Evolutionary conservation across 2,888 invertebrate genomes (phyloP), one percentile per base, ranked within the genome.

Genomic region (Nemotelus nigrinus): DNA sequence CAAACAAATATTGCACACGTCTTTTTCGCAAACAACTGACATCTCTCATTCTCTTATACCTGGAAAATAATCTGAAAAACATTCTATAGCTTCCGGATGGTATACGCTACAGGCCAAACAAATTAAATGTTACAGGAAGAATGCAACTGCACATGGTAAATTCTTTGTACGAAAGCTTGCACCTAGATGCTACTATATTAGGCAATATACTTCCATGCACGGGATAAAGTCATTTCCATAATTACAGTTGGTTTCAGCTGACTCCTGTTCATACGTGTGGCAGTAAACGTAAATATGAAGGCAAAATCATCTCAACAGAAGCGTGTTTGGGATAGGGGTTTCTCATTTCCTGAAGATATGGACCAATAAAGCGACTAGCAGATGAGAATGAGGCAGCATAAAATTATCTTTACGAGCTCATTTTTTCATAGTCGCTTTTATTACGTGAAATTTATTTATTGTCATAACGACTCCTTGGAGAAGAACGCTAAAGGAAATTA

Each of bases 381-480:
- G 48, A 70, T 70, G 70, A 55, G 70, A 10, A 43, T 55, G 60
- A 50, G 50, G 48, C 43, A 65, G 65, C 64, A 76, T 76, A 76
- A 76, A 76, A 76, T 65, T 76, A 76, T 76, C 65, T 41, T 64
- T 76, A 74, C 50, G 65, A 63, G 63, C 74, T 74, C 48, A 48
- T 74, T 60, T 74, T 60, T 74, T 63, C 63, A 48, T 60, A 60
- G 74, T 48, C 60, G 48, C 50, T 47, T 74, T 74, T 74, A 74
- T 60, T 74, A 74, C 63, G 60, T 6, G 60, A 76, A 76, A 76
- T 76, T 76, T 76, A 76, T 76, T 76, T 76, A 76, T 76, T 76
- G 65, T 76, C 76, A 55, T 76, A 76, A 76, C 48, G 63, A 55
- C 53, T 25, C 76, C 76, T 55, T 64, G 43, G 64, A 75, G 53